These are phyloP conservation scores for Chironex yamaguchii DNA, from an alignment of 30 jellyfish, hydroid and myxozoan species.

Conservation along the genomic window DNA sequence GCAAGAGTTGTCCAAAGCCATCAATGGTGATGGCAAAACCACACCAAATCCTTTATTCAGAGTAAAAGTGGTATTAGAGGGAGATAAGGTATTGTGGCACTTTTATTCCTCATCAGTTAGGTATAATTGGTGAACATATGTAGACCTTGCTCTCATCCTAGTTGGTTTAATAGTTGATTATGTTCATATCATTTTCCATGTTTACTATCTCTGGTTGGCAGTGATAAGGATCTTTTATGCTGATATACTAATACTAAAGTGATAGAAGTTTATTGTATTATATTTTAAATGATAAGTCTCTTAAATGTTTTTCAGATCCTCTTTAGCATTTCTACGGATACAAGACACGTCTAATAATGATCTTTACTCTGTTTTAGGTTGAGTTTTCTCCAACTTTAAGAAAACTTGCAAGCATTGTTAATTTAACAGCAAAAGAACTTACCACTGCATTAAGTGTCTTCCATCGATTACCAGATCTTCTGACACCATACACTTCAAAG, in stretches of 20 bases:
- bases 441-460: constrained; percentile 74
- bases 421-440: constrained; percentile 81
- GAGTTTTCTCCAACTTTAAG: constrained; percentile 87
- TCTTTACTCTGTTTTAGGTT: constrained; percentile 40
- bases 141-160: too few species aligned
- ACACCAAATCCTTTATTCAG: constrained; percentile 90
- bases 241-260: too few species aligned
- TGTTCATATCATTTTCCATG: too few species aligned
- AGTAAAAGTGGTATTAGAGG: constrained; percentile 92
- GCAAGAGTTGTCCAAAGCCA: constrained; percentile 91
- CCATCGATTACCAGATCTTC: constrained; percentile 87
- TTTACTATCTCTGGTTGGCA: too few species aligned
- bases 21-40: constrained; percentile 95
- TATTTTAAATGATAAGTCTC: too few species aligned
- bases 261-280: too few species aligned
- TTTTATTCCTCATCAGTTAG: too few species aligned
- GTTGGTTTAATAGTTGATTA: too few species aligned
- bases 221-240: too few species aligned
- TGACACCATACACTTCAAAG: constrained; percentile 65
- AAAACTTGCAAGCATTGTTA: constrained; percentile 78
- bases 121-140: too few species aligned
- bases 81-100: constrained; percentile 83
- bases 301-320: too few species aligned
- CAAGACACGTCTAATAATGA: neutral
- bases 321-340: neutral